phyloP scores from a whole-genome alignment of 2,888 invertebrate genomes.

The Agapostemon virescens region DNA sequence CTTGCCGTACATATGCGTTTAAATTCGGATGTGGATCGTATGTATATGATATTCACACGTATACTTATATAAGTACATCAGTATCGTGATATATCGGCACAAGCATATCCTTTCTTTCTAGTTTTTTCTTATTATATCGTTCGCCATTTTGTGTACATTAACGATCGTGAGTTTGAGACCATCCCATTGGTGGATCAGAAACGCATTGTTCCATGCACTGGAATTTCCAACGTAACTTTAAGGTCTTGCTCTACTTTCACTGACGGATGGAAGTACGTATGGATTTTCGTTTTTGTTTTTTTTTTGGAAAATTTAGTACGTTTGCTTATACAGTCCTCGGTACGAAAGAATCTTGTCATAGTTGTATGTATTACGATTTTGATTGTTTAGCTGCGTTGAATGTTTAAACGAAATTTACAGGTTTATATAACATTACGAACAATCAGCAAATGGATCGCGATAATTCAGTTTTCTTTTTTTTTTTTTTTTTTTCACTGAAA shows the following conservation, averaged over 20 bases:
- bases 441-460: too few relatives aligned
- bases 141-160: constrained; percentile 29
- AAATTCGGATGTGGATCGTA: constrained; percentile 20
- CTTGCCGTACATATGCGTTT: too few relatives aligned
- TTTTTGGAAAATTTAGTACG: not conserved
- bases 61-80: constrained; percentile 38
- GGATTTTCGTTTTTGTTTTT: not conserved
- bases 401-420: not conserved
- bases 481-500: too few relatives aligned
- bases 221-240: not conserved
- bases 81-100: constrained; percentile 52
- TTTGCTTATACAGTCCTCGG: not conserved
- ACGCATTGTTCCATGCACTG: not conserved
- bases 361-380: not conserved
- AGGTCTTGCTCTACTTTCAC: not conserved
- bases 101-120: constrained; percentile 42
- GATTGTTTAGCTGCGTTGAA: not conserved
- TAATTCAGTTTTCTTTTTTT: too few relatives aligned
- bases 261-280: not conserved
- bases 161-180: constrained; percentile 39
- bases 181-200: not conserved
- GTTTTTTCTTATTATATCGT: constrained; percentile 43
- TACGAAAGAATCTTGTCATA: not conserved
- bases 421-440: not conserved
- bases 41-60: constrained; percentile 31